Conservation (phyloP, 2,888 invertebrate genomes). For the Lasioglossum leucozonium region DNA sequence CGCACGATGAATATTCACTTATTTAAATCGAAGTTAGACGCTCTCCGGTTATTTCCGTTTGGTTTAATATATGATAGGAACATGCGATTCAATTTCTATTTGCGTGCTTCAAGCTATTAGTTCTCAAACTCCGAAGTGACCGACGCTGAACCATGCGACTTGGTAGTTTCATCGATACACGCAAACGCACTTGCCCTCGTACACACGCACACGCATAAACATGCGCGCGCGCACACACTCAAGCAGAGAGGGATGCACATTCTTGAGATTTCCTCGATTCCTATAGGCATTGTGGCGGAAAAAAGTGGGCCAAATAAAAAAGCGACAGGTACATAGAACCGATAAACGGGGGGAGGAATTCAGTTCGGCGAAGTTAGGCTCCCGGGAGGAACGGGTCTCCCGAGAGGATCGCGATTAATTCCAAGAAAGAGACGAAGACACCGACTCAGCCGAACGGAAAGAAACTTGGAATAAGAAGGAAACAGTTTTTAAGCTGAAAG, state of each 20-base stretch:
- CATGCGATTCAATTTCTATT: background rate
- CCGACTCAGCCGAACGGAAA: conserved; percentile 26
- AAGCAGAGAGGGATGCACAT: no score
- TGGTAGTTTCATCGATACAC: background rate
- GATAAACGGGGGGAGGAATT: conserved; percentile 43
- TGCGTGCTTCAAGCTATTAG: conserved; percentile 1
- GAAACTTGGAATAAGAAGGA: conserved; percentile 13
- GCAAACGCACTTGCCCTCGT: background rate
- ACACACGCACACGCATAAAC: no score
- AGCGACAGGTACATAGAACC: conserved; percentile 39
- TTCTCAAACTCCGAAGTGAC: background rate
- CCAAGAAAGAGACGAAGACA: conserved; percentile 48
- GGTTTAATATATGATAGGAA: background rate
- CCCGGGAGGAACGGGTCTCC: conserved; percentile 16
- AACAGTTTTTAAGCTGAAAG: conserved; percentile 45
- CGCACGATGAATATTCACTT: conserved; percentile 5
- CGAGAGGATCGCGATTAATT: conserved; percentile 57
- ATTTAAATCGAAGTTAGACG: background rate
- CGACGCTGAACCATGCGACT: background rate
- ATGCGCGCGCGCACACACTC: no score
- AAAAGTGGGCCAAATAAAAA: background rate
- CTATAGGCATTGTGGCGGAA: background rate
- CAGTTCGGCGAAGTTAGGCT: conserved; percentile 44
- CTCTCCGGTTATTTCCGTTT: background rate
- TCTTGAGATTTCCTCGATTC: background rate